Evolutionary conservation across 1,140 invertebrate genomes (phyloP), one percentile per base, ranked within the genome.

Genomic region (Eufriesea mexicana): DNA sequence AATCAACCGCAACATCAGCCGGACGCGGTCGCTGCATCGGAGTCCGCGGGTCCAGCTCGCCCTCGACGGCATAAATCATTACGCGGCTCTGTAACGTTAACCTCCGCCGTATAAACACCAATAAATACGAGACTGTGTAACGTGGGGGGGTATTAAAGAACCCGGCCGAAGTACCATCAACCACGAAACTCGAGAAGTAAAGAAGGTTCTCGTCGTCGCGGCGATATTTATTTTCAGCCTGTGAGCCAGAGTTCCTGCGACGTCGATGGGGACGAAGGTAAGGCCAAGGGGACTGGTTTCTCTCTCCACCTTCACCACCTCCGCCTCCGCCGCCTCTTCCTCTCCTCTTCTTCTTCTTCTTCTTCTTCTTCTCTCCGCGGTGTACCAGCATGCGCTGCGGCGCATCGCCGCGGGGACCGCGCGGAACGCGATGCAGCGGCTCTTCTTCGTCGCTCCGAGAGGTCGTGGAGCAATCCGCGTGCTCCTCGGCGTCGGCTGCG

Each of bases 321-420:
- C 71, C 35, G 57, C 45, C 59, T 61, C 57, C 77, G 77, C 66
- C 59, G 61, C 54, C 73, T 77, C n/a, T 23, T 9, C 35, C 62
- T 67, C 64, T 25, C 45, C 0, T 18, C 47, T 28, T 35, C 74
- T 25, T 6, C 35, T 0, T 14, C 62, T 61, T 66, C 42, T 57
- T 42, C 76, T 59, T 57, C 54, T 23, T 59, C 66, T 57, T 23
- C 28, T 70, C 47, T 28, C 23, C 78, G 55, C 28, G 66, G 45
- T 72, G 71, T 73, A 67, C 80, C 72, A 45, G 57, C 59, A 67
- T 62, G 57, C 42, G 35, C 84, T 74, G 84, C 82, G 82, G 77
- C 67, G 71, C 62, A 86, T 90, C 85, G 90, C 91, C 89, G 87
- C 88, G 61, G 88, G 90, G 82, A 90, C 86, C 76, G 61, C 79